phyloP scores from a whole-genome alignment of 1,140 invertebrate genomes.

The Hylyphantes graminicola region DNA sequence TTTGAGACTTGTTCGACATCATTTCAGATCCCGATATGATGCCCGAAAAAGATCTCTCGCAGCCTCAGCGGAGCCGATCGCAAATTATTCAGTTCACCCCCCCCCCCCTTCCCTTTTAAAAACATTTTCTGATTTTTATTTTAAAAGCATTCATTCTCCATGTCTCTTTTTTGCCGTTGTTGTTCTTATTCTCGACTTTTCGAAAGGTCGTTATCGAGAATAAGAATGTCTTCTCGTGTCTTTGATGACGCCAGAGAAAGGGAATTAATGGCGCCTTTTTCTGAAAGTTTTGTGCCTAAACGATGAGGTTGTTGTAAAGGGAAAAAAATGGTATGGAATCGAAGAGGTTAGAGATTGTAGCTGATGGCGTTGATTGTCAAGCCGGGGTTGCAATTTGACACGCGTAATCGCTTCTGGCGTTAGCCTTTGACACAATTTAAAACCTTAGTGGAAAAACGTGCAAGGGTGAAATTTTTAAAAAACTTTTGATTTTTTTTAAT shows the following conservation, averaged over 20 bases:
- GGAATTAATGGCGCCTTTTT: constrained; percentile 21
- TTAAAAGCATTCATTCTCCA: constrained; percentile 39
- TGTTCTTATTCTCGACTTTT: constrained; percentile 48
- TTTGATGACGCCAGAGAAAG: constrained; percentile 37
- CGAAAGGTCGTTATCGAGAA: constrained; percentile 59
- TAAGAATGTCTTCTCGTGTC: constrained; percentile 54
- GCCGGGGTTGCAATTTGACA: too few species aligned
- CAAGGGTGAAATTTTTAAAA: too few species aligned
- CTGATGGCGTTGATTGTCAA: too few species aligned
- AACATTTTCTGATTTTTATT: constrained; percentile 48
- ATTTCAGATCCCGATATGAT: constrained; percentile 8
- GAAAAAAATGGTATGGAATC: background rate
- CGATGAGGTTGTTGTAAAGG: constrained; percentile 32
- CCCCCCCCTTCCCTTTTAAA: constrained; percentile 2
- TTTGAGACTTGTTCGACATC: background rate
- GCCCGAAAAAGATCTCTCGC: constrained; percentile 29
- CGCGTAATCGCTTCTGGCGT: too few species aligned
- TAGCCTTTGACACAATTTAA: too few species aligned
- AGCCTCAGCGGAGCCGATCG: constrained; percentile 50
- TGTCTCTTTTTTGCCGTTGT: background rate
- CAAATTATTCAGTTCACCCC: constrained; percentile 53
- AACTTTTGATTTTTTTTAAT: too few species aligned
- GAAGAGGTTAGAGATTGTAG: too few species aligned
- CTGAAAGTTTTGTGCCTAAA: background rate
- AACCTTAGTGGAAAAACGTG: too few species aligned